Evolutionary conservation across 2,797 vertebrate species (phyloP), one percentile per base, ranked within the genome.

Genomic region (Ctenochaetus hawaiiensis): DNA sequence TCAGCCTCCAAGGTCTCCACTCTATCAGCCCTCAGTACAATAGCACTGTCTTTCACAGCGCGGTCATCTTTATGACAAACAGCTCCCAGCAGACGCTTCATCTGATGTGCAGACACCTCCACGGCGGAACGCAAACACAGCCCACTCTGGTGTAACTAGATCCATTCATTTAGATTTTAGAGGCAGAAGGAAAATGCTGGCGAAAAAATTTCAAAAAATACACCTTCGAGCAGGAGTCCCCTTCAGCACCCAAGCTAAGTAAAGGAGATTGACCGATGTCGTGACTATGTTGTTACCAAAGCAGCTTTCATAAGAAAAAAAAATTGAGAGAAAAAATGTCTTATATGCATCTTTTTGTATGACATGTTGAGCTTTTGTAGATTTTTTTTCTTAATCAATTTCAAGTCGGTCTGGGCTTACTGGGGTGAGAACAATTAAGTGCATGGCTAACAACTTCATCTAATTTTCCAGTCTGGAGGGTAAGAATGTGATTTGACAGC

Each of bases 321-420:
- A 62, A 48, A 41, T 84, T 81, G 62, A 95, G 93, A 96, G 30
- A 34, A 34, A 97, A 96, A 96, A 95, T 93, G 96, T 97, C 96
- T 96, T 97, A 97, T 97, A 97, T 98, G 97, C 97, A 97, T 98
- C 96, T 97, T 99, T 98, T 98, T 97, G 97, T 99, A 98, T 96
- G 96, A 96, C 96, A 96, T 96, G 96, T 96, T 96, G 96, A 97
- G 96, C 96, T 98, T 98, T 97, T 97, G 96, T 96, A 97, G 95
- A 94, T 94, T 97, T 96, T 95, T 92, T 96, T 96, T 95, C 95
- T 95, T 94, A 96, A 94, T 96, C 93, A 94, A 81, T 75, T 91
- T 90, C 57, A 83, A 88, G 95, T 96, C 90, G 93, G 95, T 95
- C 94, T 94, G 95, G 95, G 94, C 87, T 87, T 94, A 51, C 76